These are phyloP conservation scores for Pyrrhosoma nymphula DNA, from an alignment of 2,888 invertebrate genomes.

Conservation along the genomic window DNA sequence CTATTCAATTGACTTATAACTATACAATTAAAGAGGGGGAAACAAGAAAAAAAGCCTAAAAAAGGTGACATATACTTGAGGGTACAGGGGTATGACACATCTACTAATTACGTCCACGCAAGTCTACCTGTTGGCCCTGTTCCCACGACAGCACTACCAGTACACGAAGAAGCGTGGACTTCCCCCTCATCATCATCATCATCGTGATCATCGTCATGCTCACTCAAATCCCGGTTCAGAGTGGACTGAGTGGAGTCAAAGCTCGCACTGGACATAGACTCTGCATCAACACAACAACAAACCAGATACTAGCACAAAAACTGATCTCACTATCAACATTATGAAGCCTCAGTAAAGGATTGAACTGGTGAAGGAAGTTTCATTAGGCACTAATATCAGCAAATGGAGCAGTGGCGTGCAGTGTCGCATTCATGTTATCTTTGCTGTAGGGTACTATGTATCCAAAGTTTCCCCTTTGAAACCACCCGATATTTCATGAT, in stretches of 20 bases:
- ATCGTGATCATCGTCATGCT: conserved; percentile 68
- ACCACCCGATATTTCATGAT: neutral
- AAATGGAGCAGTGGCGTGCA: neutral
- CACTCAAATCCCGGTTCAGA: conserved; percentile 70
- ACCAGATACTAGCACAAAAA: conserved; percentile 66
- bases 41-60: conserved; percentile 15
- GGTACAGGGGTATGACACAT: conserved; percentile 33
- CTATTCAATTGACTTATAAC: conserved; percentile 53
- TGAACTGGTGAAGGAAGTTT: conserved; percentile 26
- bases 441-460: neutral
- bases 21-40: conserved; percentile 45
- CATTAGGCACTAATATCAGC: conserved; percentile 16
- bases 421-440: neutral
- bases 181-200: conserved; percentile 67
- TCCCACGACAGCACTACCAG: conserved; percentile 69
- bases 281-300: conserved; percentile 70
- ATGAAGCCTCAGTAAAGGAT: conserved; percentile 52
- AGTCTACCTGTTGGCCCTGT: conserved; percentile 70
- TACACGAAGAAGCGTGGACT: conserved; percentile 69
- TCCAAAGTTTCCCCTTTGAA: neutral
- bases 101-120: conserved; percentile 61
- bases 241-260: conserved; percentile 71
- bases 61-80: conserved; percentile 24
- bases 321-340: conserved; percentile 46
- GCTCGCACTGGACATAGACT: conserved; percentile 73